These are phyloP conservation scores for Colinus virginianus DNA, from an alignment of 2,113 vertebrate genomes.

Conservation along the genomic window DNA sequence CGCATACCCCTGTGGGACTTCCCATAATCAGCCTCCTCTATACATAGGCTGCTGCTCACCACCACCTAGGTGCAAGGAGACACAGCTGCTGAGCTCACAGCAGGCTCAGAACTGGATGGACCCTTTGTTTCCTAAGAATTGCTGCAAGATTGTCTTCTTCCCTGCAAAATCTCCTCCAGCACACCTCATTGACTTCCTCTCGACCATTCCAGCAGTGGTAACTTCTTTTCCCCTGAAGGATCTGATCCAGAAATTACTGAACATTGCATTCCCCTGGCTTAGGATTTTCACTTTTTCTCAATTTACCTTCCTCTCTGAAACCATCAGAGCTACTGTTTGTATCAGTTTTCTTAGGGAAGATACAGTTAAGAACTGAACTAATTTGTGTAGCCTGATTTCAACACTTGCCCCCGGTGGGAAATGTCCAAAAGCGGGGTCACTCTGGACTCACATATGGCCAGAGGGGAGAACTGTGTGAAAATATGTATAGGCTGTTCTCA, in stretches of 20 bases:
- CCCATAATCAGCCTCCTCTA: not conserved
- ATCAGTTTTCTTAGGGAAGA: accelerated
- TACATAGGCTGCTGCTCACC: not conserved
- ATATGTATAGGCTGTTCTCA: not conserved
- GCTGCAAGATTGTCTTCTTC: not conserved
- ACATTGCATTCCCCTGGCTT: not conserved
- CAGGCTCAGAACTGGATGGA: not conserved
- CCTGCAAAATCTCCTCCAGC: not conserved
- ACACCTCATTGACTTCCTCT: not conserved
- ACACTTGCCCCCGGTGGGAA: not conserved
- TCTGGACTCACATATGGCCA: not conserved
- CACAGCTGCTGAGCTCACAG: not conserved
- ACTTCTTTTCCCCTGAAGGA: not conserved
- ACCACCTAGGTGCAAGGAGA: not conserved
- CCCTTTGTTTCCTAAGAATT: not conserved
- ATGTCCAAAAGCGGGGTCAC: not conserved
- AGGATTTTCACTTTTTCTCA: not conserved
- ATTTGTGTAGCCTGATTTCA: not conserved
- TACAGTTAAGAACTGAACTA: not conserved
- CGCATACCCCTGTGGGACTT: not conserved
- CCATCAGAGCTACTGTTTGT: not conserved
- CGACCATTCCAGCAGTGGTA: not conserved
- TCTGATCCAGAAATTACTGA: not conserved
- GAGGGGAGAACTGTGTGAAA: not conserved
- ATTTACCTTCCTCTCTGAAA: not conserved